phyloP scores from a whole-genome alignment of 2,113 vertebrate species.

The Fulica atra region DNA sequence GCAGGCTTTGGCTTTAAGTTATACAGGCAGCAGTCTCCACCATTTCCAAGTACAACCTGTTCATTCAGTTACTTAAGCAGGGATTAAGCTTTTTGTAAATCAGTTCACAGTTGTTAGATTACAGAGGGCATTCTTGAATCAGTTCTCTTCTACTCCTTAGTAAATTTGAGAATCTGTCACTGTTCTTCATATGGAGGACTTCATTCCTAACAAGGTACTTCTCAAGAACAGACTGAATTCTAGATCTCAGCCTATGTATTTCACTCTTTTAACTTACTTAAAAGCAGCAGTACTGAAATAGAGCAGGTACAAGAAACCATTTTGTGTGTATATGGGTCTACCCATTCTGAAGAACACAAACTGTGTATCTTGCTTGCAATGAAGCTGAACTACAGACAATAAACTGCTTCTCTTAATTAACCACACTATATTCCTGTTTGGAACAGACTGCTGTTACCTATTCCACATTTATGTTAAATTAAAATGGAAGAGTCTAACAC shows the following conservation, averaged over 20 bases:
- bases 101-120: neutral
- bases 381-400: neutral
- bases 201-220: neutral
- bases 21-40: neutral
- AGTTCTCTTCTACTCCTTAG: neutral
- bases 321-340: rapidly evolving
- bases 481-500: neutral
- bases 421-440: neutral
- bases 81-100: neutral
- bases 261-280: neutral
- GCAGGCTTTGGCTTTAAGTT: neutral
- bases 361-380: neutral
- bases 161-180: neutral
- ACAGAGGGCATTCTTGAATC: neutral
- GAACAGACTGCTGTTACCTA: neutral
- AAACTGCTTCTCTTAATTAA: neutral
- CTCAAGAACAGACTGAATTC: neutral
- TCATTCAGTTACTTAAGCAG: neutral
- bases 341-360: neutral
- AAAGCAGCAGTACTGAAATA: neutral
- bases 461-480: neutral
- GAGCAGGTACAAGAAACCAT: neutral
- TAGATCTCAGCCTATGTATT: neutral
- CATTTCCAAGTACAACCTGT: neutral
- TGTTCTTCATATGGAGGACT: neutral